Conservation (phyloP, 2,888 invertebrate genomes). For the Stenichneumon culpator region DNA sequence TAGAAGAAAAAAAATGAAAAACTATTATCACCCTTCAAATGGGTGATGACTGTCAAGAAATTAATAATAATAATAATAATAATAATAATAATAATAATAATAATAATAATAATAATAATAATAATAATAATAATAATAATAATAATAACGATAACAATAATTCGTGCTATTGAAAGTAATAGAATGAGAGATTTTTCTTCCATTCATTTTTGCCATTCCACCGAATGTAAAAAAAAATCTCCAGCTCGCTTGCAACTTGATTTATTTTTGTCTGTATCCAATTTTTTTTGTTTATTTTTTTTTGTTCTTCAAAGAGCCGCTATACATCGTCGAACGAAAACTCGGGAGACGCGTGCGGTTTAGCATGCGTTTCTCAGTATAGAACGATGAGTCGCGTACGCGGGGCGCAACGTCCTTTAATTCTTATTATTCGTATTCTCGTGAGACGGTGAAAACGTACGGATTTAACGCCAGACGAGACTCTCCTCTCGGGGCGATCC, state of each 20-base stretch:
- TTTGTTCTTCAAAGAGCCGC: background rate
- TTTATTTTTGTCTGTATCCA: constrained; percentile 16
- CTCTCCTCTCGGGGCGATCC: constrained; percentile 52
- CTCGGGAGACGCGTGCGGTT: constrained; percentile 10
- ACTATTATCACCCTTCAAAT: too few relatives aligned
- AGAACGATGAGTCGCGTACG: constrained; percentile 38
- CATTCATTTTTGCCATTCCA: background rate
- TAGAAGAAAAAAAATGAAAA: background rate
- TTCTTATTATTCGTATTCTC: constrained; percentile 59
- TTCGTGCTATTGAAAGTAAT: background rate
- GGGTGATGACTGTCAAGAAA: too few relatives aligned
- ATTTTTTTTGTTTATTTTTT: background rate
- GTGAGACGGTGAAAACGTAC: constrained; percentile 50
- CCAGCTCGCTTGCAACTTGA: background rate
- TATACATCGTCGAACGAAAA: constrained; percentile 3
- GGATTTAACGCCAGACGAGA: constrained; percentile 66
- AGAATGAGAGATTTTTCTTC: background rate
- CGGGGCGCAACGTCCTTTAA: constrained; percentile 65
- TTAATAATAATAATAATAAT: background rate
- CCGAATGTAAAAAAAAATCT: background rate
- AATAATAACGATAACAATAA: background rate
- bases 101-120: background rate
- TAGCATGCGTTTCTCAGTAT: constrained; percentile 26
- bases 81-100: background rate
- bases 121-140: background rate